Evolutionary conservation across 1,140 invertebrate species (phyloP), one percentile per base, ranked within the genome.

Genomic region (Drosophila obscura): DNA sequence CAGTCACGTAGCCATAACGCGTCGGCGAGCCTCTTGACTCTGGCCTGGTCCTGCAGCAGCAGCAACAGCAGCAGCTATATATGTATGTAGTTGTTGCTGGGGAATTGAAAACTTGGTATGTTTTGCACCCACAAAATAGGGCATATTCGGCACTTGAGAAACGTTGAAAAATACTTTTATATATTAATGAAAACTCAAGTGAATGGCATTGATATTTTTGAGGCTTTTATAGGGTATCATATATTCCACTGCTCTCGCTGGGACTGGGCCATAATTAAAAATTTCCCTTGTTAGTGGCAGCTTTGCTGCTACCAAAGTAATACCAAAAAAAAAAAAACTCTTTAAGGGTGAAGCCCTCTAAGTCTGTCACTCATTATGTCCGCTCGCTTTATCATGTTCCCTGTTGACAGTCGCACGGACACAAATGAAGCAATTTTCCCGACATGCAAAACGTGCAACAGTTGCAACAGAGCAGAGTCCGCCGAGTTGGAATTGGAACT

Each of bases 401-500:
- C 62, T 80, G 82, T 82, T 87, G 83, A 87, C 82, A 87, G 81
- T 82, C 82, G 78, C 78, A 73, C 73, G 61, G 82, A 85, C 82
- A 77, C 66, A 87, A 88, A 88, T 87, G 82, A 87, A 87, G 82
- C 82, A 87, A 87, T 87, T 87, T 87, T 82, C 74, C 62, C 66
- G 83, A 87, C 82, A 87, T 79, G 79, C 83, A 87, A 87, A 87
- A 87, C 82, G 83, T 87, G 82, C 82, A 85, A 82, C 82, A 78
- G 82, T 85, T 87, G 81, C 80, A 69, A 77, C 62, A 50, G 63
- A 60, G 56, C 45, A 80, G 55, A 60, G 45, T 58, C 26, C 19
- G 19, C 19, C 60, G 43, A 60, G n/a, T 58, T 51, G 64, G 15
- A 48, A n/a, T 19, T 43, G 60, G 48, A 60, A 31, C 31, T 74